phyloP scores from a whole-genome alignment of 2,113 vertebrate genomes.

The Anser cygnoides region DNA sequence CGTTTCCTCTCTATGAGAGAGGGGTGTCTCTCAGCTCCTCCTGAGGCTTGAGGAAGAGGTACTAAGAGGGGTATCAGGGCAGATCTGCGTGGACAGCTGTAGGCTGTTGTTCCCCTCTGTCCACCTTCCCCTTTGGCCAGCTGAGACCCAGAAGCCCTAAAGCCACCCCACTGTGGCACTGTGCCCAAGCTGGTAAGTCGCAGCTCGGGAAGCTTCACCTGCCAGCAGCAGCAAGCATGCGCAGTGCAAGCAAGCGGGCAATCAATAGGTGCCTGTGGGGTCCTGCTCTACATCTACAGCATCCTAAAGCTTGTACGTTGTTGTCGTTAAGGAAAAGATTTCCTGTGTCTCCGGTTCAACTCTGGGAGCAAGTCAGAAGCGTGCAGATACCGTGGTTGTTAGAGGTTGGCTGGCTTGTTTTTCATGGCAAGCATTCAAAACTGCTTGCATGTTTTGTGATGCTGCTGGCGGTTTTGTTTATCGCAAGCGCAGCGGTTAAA shows the following conservation, averaged over 20 bases:
- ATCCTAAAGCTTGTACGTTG: not conserved
- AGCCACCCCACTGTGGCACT: not conserved
- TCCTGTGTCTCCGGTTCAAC: not conserved
- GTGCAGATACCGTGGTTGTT: not conserved
- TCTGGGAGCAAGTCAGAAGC: not conserved
- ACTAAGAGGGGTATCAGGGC: fast-evolving
- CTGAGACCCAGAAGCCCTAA: not conserved
- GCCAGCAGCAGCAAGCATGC: not conserved
- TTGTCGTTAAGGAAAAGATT: not conserved
- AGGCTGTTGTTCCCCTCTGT: not conserved
- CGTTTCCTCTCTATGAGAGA: not conserved
- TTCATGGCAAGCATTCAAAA: not conserved
- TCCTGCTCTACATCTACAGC: not conserved
- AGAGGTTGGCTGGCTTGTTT: not conserved
- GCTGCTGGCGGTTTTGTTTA: not conserved
- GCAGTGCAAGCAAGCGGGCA: fast-evolving
- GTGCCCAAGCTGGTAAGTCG: not conserved
- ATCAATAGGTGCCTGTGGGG: not conserved
- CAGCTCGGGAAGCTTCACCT: not conserved
- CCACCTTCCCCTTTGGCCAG: not conserved
- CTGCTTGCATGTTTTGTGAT: not conserved
- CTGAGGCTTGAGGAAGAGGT: not conserved
- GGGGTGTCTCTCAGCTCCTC: not conserved
- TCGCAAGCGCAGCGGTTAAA: not conserved
- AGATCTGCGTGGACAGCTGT: not conserved